phyloP scores from a whole-genome alignment of 2,888 invertebrate genomes.

The Pseudoips prasinana region DNA sequence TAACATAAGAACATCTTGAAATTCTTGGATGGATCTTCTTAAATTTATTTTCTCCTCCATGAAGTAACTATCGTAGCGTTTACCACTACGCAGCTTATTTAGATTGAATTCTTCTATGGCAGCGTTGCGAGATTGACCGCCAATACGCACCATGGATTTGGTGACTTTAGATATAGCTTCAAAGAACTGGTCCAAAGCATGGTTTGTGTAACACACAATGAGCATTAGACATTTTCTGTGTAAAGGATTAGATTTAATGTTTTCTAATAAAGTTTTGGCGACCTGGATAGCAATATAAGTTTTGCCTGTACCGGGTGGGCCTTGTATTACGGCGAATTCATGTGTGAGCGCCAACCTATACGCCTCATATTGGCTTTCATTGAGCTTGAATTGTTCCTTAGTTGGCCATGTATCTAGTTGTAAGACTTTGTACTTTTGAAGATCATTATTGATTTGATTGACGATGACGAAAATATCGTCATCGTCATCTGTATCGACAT shows the following conservation, averaged over 20 bases:
- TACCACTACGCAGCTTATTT: conserved; percentile 50
- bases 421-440: conserved; percentile 40
- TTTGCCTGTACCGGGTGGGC: conserved; percentile 94
- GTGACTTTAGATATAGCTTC: conserved; percentile 84
- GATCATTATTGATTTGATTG: background rate
- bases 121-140: conserved; percentile 84
- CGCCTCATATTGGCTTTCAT: conserved; percentile 85
- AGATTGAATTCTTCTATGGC: conserved; percentile 61
- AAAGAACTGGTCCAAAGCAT: conserved; percentile 92
- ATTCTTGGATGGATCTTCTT: conserved; percentile 26
- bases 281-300: conserved; percentile 89
- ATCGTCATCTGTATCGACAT: background rate
- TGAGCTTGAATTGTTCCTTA: conserved; percentile 70
- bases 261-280: conserved; percentile 84
- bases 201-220: conserved; percentile 92
- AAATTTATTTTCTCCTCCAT: conserved; percentile 39
- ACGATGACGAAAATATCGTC: background rate
- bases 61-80: conserved; percentile 29
- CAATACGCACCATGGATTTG: conserved; percentile 84
- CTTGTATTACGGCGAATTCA: conserved; percentile 90
- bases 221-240: conserved; percentile 78
- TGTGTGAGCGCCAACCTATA: conserved; percentile 84
- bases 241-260: conserved; percentile 42
- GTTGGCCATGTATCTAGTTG: conserved; percentile 71
- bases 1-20: conserved; percentile 39